Evolutionary conservation across 2,888 invertebrate species (phyloP).

Genomic region (Eupithecia insigniata): DNA sequence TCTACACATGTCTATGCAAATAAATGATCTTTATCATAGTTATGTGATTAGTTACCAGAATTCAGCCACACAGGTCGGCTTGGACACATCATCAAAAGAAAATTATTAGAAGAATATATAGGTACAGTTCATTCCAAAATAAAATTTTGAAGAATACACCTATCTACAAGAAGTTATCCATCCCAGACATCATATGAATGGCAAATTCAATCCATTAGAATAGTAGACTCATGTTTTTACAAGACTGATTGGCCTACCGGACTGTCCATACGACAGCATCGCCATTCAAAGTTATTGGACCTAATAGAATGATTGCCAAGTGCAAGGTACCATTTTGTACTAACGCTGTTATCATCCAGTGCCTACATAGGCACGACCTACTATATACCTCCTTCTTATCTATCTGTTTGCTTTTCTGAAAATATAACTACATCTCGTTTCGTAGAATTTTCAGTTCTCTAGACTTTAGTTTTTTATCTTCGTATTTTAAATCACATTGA

Average conservation of each 20-base stretch:
- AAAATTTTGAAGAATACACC: not conserved
- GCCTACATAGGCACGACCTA: not conserved
- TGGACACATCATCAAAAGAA: too few species aligned
- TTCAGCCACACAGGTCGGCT: too few species aligned
- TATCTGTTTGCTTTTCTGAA: conserved; percentile 10
- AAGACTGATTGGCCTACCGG: conserved; percentile 5
- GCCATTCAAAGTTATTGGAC: conserved; percentile 15
- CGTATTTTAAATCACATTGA: not conserved
- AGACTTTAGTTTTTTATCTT: not conserved
- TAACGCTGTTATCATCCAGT: conserved; percentile 17
- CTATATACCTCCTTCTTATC: conserved; percentile 1
- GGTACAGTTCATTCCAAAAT: not conserved
- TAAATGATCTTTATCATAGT: too few species aligned
- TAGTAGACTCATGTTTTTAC: not conserved
- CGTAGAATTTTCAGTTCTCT: not conserved
- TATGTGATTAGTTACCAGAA: too few species aligned
- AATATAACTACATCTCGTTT: conserved; percentile 1
- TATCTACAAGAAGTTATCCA: not conserved
- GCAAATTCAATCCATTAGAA: not conserved
- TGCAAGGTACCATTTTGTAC: conserved; percentile 32
- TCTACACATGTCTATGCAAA: too few species aligned
- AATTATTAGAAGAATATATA: too few species aligned
- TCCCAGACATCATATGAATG: not conserved
- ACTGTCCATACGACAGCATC: conserved; percentile 1
- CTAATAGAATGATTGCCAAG: conserved; percentile 45